Evolutionary conservation across 1,140 invertebrate species (phyloP), one percentile per base, ranked within the genome.

Genomic region (Stenopsyche tienmushanensis): DNA sequence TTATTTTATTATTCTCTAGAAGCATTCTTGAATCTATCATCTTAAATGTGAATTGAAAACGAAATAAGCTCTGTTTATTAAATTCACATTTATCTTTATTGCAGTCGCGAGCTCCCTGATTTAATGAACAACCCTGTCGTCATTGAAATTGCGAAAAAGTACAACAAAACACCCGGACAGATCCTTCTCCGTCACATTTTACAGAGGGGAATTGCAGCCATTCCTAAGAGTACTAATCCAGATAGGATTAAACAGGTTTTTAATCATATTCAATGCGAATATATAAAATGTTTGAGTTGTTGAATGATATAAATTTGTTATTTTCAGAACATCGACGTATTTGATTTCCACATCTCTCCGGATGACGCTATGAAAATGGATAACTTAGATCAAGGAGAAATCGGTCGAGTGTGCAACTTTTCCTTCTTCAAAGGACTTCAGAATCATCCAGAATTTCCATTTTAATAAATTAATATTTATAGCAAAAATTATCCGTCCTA

Each of bases 141-240:
- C 1, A 75, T 82, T 63, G 78, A 85, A 69, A 85, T 96, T 26
- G 88, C 92, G 0, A 72, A 82, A 2, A 82, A 83, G 15, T 83
- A 92, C 73, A 78, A 81, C 3, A 92, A 89, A 75, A 86, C 86
- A 0, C 76, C 89, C 3, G 92, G 90, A 1, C 92, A 95, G 80
- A 78, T 96, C 47, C 78, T 95, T 41, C 74, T 96, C 0, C 82
- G 89, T 42, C 90, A 89, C 76, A 82, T 90, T 47, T 73, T 93
- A 0, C 87, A 93, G 75, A 80, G 85, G 53, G 87, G 86, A 8
- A 78, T 94, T 7, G 79, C 85, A 41, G 88, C 90, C 15, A 93
- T 96, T 73, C 93, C 93, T 44, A 96, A 96, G 79, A 93, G 90
- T 74, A 86, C 86, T 0, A 91, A 87, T 72, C 79, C 85, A 0